Conservation (phyloP, 1,140 invertebrate species). For the Cyclargus thomasi region DNA sequence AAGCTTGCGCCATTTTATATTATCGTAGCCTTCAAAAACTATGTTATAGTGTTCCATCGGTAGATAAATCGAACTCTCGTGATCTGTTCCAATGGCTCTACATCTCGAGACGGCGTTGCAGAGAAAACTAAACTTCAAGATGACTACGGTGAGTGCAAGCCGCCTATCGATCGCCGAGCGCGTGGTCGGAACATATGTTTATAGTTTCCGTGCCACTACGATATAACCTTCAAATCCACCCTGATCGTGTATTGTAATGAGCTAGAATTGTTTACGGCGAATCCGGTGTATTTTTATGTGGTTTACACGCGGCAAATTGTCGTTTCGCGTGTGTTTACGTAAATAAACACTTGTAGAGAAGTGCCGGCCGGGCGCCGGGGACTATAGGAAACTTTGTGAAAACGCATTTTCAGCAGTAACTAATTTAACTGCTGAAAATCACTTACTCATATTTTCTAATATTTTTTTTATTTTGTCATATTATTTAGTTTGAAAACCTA, state of each 20-base stretch:
- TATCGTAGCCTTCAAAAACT: slow-evolving; percentile 47
- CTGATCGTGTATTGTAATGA: slow-evolving; percentile 21
- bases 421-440: neutral
- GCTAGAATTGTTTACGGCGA: slow-evolving; percentile 20
- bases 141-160: slow-evolving; percentile 72
- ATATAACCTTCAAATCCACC: slow-evolving; percentile 18
- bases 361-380: neutral
- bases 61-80: slow-evolving; percentile 35
- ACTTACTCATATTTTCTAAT: too few species aligned
- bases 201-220: slow-evolving; percentile 52
- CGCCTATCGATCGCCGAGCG: slow-evolving; percentile 62
- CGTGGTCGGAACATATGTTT: slow-evolving; percentile 66
- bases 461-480: too few species aligned
- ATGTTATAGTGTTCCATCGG: slow-evolving; percentile 58
- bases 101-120: slow-evolving; percentile 70
- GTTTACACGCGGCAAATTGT: neutral
- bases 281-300: neutral
- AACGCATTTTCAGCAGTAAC: neutral
- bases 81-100: slow-evolving; percentile 56
- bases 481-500: too few species aligned
- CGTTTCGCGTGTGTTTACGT: slow-evolving; percentile 31
- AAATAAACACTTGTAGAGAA: slow-evolving; percentile 68
- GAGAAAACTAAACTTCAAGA: slow-evolving; percentile 71
- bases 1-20: slow-evolving; percentile 52
- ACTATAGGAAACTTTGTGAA: neutral